Percentiles rank a stretch among this genome's conserved stretches.
Evolutionary conservation across 2,888 invertebrate species (phyloP).

Genomic region (Drosophila trichaetosa): DNA sequence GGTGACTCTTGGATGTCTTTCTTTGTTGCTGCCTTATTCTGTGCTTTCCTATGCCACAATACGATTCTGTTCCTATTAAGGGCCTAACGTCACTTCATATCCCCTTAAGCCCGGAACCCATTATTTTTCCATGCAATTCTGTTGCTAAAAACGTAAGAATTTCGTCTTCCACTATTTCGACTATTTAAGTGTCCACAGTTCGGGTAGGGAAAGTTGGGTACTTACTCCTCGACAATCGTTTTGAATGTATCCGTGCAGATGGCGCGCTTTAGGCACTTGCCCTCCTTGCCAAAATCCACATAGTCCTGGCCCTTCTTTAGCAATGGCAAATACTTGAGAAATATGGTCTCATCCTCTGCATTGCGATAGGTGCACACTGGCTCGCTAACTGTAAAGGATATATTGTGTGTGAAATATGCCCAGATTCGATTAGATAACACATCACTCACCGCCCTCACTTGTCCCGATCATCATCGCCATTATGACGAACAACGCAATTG

Average conservation of each 20-base stretch:
- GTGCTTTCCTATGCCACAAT: background rate
- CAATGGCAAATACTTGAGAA: constrained; percentile 78
- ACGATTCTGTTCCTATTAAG: background rate
- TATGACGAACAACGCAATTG: constrained; percentile 27
- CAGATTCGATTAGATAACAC: background rate
- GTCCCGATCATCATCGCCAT: constrained; percentile 21
- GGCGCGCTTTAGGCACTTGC: constrained; percentile 79
- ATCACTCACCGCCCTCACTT: constrained; percentile 27
- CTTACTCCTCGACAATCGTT: constrained; percentile 80
- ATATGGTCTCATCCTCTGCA: constrained; percentile 77
- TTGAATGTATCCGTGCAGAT: constrained; percentile 78
- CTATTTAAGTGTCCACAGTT: background rate
- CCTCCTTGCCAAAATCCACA: constrained; percentile 79
- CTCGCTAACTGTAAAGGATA: constrained; percentile 55
- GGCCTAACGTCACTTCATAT: background rate
- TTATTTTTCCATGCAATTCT: background rate
- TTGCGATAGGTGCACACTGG: constrained; percentile 81
- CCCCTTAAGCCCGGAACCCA: background rate
- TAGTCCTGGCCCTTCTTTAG: constrained; percentile 78
- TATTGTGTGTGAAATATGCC: background rate
- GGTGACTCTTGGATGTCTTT: background rate
- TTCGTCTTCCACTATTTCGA: too few relatives aligned
- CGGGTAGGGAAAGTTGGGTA: background rate
- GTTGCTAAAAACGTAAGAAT: too few relatives aligned
- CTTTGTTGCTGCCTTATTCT: background rate